Conservation (phyloP, 2,797 vertebrate species). For the Peromyscus nudipes region DNA sequence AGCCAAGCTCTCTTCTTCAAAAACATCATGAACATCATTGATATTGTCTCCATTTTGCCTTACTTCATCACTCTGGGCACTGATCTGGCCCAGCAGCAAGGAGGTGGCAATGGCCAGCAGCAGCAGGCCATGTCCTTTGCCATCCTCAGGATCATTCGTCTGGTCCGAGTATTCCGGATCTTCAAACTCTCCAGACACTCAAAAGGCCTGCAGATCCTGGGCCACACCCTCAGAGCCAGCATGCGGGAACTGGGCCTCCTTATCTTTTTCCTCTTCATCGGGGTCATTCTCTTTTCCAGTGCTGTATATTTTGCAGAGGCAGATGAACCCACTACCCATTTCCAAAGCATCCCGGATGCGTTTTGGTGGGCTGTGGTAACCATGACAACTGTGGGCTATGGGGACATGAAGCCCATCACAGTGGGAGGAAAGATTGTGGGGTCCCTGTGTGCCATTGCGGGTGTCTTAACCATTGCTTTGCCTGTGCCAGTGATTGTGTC, state of each 20-base stretch:
- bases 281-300: constrained; percentile 99
- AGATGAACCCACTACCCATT: constrained; percentile 97
- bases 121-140: constrained; percentile 99
- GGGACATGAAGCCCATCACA: constrained; percentile 99
- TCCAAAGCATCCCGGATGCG: constrained; percentile 99
- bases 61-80: constrained; percentile 99
- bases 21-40: constrained; percentile 99
- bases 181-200: constrained; percentile 99
- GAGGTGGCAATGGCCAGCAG: constrained; percentile 89
- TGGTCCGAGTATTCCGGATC: constrained; percentile 98
- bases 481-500: constrained; percentile 99
- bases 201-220: constrained; percentile 99
- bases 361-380: constrained; percentile 99
- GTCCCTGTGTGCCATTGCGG: constrained; percentile 98
- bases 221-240: constrained; percentile 97
- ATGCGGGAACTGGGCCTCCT: constrained; percentile 99
- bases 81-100: constrained; percentile 95
- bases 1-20: constrained; percentile 98
- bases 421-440: constrained; percentile 99
- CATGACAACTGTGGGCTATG: constrained; percentile 99
- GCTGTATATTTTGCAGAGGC: constrained; percentile 99
- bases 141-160: constrained; percentile 98
- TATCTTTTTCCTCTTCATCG: constrained; percentile 99
- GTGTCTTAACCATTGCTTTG: constrained; percentile 98
- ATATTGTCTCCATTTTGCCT: constrained; percentile 99